Evolutionary conservation across 1,140 invertebrate species (phyloP), one percentile per base, ranked within the genome.

Genomic region (Stenopsyche tienmushanensis): DNA sequence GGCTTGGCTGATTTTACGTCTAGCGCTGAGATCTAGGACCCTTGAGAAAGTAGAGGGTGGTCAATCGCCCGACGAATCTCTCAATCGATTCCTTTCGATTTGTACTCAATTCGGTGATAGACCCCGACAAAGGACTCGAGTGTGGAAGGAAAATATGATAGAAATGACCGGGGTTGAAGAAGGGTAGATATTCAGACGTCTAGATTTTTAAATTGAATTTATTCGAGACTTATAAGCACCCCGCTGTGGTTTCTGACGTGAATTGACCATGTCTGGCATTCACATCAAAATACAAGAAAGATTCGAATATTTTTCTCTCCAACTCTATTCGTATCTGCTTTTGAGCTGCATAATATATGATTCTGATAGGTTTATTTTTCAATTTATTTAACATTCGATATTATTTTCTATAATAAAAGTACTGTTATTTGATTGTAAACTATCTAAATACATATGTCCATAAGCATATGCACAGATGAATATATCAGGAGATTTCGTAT

Each of bases 171-270:
- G 34, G 20, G 52, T 20, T 54, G 52, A 47, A 20, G 10, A 9
- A 18, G 44, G 44, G 17, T 47, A 15, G 44, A 13, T 13, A 47
- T 47, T 47, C 44, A 47, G 44, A 47, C 44, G 44, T 47, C 44
- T 47, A 15, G 52, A 54, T 54, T 54, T 54, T 54, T 54, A 54
- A 54, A 54, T 54, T 54, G 52, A 54, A 54, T 54, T 54, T 25
- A 54, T 54, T 25, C 52, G 52, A 54, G 20, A 21, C 26, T 54
- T 54, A 21, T 49, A 20, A 20, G 44, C 8, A 13, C 44, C 44
- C 18, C 7, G 44, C 44, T 15, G 44, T 18, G 44, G 44, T 15
- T 15, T 13, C 7, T 47, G 44, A 47, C 44, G 44, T 47, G 44
- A 8, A 47, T 47, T 47, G 44, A 47, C 44, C 18, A 18, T 18